Percentiles rank a stretch among this genome's conserved stretches.
These are phyloP conservation scores for Diceros bicornis DNA, from an alignment of 2,797 vertebrate genomes.

Conservation along the genomic window DNA sequence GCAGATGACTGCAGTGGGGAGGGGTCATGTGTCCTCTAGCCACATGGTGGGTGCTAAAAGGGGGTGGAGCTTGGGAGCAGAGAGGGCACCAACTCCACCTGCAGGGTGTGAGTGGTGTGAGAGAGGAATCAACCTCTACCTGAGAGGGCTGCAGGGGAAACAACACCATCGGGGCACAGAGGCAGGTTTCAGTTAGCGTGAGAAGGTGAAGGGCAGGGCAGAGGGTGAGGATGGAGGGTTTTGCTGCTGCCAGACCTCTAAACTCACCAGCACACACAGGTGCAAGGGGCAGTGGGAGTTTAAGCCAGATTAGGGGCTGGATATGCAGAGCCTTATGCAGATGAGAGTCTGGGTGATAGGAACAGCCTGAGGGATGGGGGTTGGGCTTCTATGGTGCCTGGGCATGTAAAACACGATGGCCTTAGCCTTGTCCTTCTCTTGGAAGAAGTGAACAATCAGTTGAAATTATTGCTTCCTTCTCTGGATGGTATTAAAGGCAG, in stretches of 20 bases:
- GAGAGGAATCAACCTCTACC: neutral
- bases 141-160: too few relatives aligned
- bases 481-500: neutral
- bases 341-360: neutral
- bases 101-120: neutral
- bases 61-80: neutral
- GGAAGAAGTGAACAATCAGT: neutral
- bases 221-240: neutral
- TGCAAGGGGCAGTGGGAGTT: neutral
- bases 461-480: neutral
- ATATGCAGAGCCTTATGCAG: neutral
- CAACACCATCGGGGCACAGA: too few relatives aligned
- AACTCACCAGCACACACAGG: neutral
- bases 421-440: neutral
- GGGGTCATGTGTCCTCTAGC: neutral
- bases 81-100: neutral
- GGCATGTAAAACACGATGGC: neutral
- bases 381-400: neutral
- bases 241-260: neutral
- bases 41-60: neutral
- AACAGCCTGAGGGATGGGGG: neutral
- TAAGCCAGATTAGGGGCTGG: neutral
- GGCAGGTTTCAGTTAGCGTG: neutral
- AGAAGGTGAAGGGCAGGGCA: neutral
- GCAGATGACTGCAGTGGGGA: neutral